Conservation (phyloP, 2,113 vertebrate genomes). For the Callaeas wilsoni region DNA sequence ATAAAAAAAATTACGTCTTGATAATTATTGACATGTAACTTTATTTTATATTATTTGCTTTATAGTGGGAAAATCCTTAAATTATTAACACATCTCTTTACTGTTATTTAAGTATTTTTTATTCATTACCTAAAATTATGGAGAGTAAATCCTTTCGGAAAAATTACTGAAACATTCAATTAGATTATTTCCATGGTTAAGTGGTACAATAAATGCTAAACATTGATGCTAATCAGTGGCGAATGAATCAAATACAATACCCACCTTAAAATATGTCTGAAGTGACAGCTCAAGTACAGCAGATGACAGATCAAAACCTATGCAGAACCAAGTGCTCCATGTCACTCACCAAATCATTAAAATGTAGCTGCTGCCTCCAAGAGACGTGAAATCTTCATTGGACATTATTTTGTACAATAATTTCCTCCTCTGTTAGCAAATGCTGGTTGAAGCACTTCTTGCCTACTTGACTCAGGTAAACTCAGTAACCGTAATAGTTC, state of each 20-base stretch:
- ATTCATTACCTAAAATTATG: background rate
- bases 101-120: background rate
- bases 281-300: background rate
- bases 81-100: background rate
- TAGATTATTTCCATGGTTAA: background rate
- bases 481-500: background rate
- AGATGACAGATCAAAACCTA: background rate
- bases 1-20: background rate
- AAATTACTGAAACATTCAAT: background rate
- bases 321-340: background rate
- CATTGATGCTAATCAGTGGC: background rate
- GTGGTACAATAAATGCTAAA: background rate
- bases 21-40: background rate
- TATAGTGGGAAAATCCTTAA: background rate
- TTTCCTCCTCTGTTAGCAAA: background rate
- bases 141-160: background rate
- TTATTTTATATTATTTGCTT: background rate
- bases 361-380: background rate
- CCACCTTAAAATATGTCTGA: background rate
- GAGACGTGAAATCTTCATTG: background rate
- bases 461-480: background rate
- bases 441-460: background rate
- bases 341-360: background rate
- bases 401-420: background rate
- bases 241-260: fast-evolving